Base-by-base conservation (phyloP, 2,113 vertebrate species). In the Chauna torquata region DNA sequence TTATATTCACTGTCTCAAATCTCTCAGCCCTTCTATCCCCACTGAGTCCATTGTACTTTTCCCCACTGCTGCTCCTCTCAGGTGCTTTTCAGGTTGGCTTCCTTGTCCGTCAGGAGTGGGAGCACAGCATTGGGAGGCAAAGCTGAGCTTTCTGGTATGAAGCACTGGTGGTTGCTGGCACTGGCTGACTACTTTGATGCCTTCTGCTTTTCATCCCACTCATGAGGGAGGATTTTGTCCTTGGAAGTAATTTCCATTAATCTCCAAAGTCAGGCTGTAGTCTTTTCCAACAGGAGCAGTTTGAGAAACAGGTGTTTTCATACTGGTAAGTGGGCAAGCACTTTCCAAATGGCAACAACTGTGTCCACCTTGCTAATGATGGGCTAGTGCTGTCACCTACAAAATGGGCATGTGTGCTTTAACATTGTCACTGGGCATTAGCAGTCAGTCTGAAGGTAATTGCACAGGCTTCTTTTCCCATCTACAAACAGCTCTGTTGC, bases 181-280 rank as follows among this genome's bases (percentile, higher is more conserved):
- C 49, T 79, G 40, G 3, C 12, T 86, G 79, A 27, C 38, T 66
- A 6, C 38, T 68, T 85, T 0, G 0, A 2, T 61, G 65, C 10
- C 4, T 86, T 36, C 38, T 71, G 9, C n/a, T 90, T 92, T 92
- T 76, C 27, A 25, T 52, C 47, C 42, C 27, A 7, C 44, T n/a
- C 17, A 10, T 42, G 54, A 36, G 25, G 23, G 36, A 92, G 57
- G 49, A 70, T 64, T 84, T 96, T 82, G 15, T 36, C 40, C 52
- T 34, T 79, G 30, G 8, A 69, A 78, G 25, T 82, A 16, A 82
- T 28, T 79, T n/a, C 19, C 11, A 6, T 85, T 44, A 13, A 47
- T 89, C 54, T 76, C 45, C 61, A 8, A 16, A 44, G 36, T 40
- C 70, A 68, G 47, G 27, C 54, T 68, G 27, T 50, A 28, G 16